Evolutionary conservation across 2,113 vertebrate species (phyloP), one percentile per base, ranked within the genome.

Genomic region (Riparia riparia): DNA sequence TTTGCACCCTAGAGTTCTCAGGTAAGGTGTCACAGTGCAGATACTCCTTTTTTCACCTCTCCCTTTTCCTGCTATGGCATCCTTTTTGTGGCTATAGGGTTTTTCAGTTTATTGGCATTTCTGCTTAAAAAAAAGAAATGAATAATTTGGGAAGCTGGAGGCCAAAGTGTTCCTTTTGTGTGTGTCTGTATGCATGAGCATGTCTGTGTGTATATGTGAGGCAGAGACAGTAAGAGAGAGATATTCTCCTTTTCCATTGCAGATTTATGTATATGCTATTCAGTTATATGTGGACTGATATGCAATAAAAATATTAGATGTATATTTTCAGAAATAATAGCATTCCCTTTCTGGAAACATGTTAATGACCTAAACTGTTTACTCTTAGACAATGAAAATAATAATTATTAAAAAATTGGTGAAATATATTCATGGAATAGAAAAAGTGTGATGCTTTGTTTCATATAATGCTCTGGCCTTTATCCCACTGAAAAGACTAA

Each of bases 1-100:
- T 86, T 96, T 95, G 63, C 82, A 69, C 85, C 76, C 71, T 32
- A 39, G 79, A 56, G 53, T 93, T 96, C 74, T 71, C 82, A 94
- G 89, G 91, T 96, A 82, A 3, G 5, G 81, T 84, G 87, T 85
- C 70, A 82, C 84, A 39, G 44, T 0, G 1, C 71, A 88, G 82
- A 77, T 77, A 60, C 21, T 74, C 82, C 58, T 85, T 84, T 82
- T 79, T 89, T 89, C 86, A 85, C 78, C 78, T 83, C 71, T 83
- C 63, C 47, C 85, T 90, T 88, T 94, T 90, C 79, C 68, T 69
- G 82, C 88, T 94, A 34, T 56, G 53, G 34, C 3, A 7, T 93
- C 17, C 63, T 90, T 94, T 94, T 82, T 70, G 56, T 49, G 37
- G 51, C 45, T 42, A 7, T 21, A 37, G 54, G 18, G 3, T 7